Conservation (phyloP, 2,113 vertebrate genomes). For the Zootoca vivipara region DNA sequence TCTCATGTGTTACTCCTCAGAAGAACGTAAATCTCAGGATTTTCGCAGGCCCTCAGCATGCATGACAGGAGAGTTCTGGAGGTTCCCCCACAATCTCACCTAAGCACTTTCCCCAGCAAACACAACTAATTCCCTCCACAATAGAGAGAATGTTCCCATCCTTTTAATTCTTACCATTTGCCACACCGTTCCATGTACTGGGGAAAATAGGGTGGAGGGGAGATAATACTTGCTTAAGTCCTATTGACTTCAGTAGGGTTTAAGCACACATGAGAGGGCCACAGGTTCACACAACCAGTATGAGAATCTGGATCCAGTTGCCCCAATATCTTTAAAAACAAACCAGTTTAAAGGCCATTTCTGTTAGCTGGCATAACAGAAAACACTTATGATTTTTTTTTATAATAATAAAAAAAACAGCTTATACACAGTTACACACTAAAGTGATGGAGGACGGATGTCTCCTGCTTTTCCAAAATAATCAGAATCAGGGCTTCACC, state of each 20-base stretch:
- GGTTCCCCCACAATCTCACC: neutral
- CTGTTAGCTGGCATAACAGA: slow-evolving; percentile 30
- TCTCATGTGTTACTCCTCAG: neutral
- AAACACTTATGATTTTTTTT: slow-evolving; percentile 11
- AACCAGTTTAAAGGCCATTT: slow-evolving; percentile 27
- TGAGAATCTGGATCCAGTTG: neutral
- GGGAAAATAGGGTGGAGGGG: neutral
- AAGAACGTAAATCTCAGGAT: neutral
- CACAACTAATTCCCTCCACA: neutral
- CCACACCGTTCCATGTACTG: neutral
- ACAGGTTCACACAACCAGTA: neutral
- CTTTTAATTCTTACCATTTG: neutral
- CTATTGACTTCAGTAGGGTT: neutral
- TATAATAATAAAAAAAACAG: slow-evolving; percentile 25
- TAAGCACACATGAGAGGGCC: neutral
- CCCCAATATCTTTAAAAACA: slow-evolving; percentile 36
- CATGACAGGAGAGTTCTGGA: neutral
- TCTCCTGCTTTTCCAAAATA: slow-evolving; percentile 51
- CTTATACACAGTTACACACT: neutral
- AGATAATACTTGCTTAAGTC: neutral
- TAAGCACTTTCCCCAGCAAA: neutral
- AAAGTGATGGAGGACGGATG: slow-evolving; percentile 35
- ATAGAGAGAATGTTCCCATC: neutral
- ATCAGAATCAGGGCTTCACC: slow-evolving; percentile 47
- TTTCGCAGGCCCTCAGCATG: neutral